These are phyloP conservation scores for Calidris pugnax DNA, from an alignment of 2,113 vertebrate genomes.

Conservation along the genomic window DNA sequence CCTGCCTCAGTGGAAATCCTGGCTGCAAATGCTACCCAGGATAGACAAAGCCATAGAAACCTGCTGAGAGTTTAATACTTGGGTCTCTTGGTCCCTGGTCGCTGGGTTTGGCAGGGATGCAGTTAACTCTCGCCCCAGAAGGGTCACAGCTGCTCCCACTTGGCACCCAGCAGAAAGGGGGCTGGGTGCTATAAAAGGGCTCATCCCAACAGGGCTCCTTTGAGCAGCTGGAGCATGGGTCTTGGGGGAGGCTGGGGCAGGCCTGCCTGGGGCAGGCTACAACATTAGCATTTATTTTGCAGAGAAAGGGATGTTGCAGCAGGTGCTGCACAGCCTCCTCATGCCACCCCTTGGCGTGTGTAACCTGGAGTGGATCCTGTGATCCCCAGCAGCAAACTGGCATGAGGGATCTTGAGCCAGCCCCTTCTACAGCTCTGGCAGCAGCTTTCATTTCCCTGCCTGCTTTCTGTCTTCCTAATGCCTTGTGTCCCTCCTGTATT, in stretches of 20 bases:
- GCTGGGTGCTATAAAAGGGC: background rate
- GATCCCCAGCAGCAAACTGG: background rate
- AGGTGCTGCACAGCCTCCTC: background rate
- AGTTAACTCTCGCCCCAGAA: background rate
- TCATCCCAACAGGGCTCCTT: accelerated
- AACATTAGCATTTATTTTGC: background rate
- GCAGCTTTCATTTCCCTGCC: background rate
- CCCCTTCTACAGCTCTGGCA: background rate
- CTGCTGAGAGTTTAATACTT: background rate
- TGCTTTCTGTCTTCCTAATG: background rate
- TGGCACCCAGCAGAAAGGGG: background rate
- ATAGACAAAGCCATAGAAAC: background rate
- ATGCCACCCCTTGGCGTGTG: background rate
- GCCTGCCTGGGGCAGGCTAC: background rate
- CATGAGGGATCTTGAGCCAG: accelerated
- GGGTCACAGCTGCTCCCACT: background rate
- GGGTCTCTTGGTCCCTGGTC: background rate
- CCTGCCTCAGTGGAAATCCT: background rate
- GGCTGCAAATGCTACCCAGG: background rate
- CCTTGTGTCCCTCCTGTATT: background rate
- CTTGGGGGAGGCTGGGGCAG: accelerated
- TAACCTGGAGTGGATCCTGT: background rate
- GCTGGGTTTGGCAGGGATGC: background rate
- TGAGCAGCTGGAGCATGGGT: background rate
- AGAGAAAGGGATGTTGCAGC: background rate